Base-by-base conservation (phyloP, 2,888 invertebrate species). In the Oligia strigilis region DNA sequence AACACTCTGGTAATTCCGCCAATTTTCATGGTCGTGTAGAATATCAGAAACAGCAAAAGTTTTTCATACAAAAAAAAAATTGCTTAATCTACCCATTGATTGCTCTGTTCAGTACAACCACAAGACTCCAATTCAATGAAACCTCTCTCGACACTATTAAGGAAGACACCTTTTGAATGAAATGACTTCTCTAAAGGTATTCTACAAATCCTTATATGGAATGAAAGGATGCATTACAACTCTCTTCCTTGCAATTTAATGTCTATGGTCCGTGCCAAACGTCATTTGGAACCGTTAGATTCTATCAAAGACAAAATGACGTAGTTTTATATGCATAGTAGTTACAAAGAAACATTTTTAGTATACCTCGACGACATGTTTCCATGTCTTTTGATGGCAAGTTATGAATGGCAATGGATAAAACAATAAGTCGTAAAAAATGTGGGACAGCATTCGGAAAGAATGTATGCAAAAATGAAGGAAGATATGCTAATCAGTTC, bases 381-480 rank as follows among this genome's bases (percentile, higher is more conserved):
- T 46, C 55, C 67, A 19, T 77, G 71, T 65, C 4, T 65, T 69
- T 60, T 52, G 19, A 17, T 52, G 46, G 80, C 80, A 5, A 36
- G 77, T 78, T 85, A 70, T 85, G 88, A 87, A 88, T 88, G 49
- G 58, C 58, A 88, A 88, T 88, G 66, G 3, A 67, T 78, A 60
- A 49, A 72, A 87, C 79, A 84, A 87, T 87, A 80, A 72, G 84
- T 84, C 88, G 74, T 87, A 80, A 87, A 87, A 81, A 60, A 85
- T 43, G 71, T 87, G 11, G 86, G 77, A 82, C 87, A 77, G 4
- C 52, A 81, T 87, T 83, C 49, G 80, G 65, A 64, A 75, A 58
- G 80, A 86, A 85, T 73, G 78, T 81, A 88, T 86, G 88, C 87
- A 85, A 81, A 87, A 84, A 73, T 80, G 4, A 62, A 80, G 73